Base-by-base conservation (phyloP, 2,113 vertebrate genomes). In the Zosterops pallidus region DNA sequence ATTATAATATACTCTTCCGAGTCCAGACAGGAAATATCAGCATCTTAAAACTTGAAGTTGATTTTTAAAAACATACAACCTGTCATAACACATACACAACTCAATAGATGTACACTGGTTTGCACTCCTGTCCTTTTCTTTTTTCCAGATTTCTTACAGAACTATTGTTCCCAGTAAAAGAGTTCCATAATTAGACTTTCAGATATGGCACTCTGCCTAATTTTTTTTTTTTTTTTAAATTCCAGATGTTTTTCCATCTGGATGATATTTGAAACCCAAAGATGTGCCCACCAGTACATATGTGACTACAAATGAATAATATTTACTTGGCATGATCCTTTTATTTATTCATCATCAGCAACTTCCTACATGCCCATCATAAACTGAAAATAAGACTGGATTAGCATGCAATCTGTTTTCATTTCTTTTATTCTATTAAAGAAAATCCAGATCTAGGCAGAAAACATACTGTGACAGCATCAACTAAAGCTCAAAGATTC, bases 171-270 rank as follows among this genome's bases (percentile, higher is more conserved):
- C 1, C 37, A 29, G 19, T 33, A 31, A 53, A 64, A 75, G 52
- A 29, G 18, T 86, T 42, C 6, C 6, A 37, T 77, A 79, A 84
- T 79, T 85, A 87, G 46, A 31, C 29, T 74, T 95, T 94, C 39
- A 86, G 63, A 86, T 95, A 89, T 71, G 79, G n/a, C 33, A 52
- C 33, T 74, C 33, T 62, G 78, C 28, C 35, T 81, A 64, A 39
- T 94, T 80, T 81, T 33, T 6, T 59, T 60, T 21, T 44, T 44
- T 39, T 39, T 39, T 39, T 41, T 24, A 12, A 87, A 86, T 91
- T 85, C 67, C 90, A 93, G 82, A 86, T 95, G 80, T 86, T 91
- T 80, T 88, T 71, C 82, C 85, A 83, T 90, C 91, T 95, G 94
- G 63, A 63, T 83, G 50, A 60, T 31, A 44, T 90, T 63, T 74